Conservation (phyloP, 2,888 invertebrate genomes). For the Linyphia triangularis region DNA sequence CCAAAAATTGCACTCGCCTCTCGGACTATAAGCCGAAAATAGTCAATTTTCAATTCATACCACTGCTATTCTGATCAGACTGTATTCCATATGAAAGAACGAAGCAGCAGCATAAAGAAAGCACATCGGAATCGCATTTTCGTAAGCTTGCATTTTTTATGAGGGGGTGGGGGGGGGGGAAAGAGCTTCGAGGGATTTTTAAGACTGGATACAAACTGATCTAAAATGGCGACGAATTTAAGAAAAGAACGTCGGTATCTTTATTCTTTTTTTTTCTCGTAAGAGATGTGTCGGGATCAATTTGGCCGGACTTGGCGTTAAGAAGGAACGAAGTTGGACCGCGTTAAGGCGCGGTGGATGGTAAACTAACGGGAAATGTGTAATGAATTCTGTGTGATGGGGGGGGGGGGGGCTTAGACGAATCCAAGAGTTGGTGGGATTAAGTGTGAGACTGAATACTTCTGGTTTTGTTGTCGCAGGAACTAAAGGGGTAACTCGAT, state of each 20-base stretch:
- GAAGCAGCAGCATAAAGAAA: neutral
- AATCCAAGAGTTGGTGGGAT: neutral
- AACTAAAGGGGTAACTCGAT: neutral
- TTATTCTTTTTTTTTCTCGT: neutral
- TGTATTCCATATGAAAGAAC: too few species aligned
- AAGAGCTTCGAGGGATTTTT: conserved; percentile 31
- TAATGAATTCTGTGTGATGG: neutral
- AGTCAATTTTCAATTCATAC: too few species aligned
- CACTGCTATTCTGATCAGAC: too few species aligned
- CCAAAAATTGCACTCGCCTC: too few species aligned
- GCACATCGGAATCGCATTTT: neutral
- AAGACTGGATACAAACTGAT: conserved; percentile 18
- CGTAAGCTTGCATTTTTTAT: conserved; percentile 43
- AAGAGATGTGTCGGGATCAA: neutral
- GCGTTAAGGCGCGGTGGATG: too few species aligned
- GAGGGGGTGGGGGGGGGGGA: too few species aligned
- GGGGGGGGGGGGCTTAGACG: too few species aligned
- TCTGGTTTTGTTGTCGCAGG: neutral
- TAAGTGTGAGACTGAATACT: neutral
- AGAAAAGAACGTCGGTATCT: too few species aligned
- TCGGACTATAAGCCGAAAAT: too few species aligned
- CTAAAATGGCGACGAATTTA: conserved; percentile 48
- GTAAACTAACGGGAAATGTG: too few species aligned
- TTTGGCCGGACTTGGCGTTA: neutral
- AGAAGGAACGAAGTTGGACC: neutral